Conservation (phyloP, 2,888 invertebrate species). For the Drosophila maculinotata region DNA sequence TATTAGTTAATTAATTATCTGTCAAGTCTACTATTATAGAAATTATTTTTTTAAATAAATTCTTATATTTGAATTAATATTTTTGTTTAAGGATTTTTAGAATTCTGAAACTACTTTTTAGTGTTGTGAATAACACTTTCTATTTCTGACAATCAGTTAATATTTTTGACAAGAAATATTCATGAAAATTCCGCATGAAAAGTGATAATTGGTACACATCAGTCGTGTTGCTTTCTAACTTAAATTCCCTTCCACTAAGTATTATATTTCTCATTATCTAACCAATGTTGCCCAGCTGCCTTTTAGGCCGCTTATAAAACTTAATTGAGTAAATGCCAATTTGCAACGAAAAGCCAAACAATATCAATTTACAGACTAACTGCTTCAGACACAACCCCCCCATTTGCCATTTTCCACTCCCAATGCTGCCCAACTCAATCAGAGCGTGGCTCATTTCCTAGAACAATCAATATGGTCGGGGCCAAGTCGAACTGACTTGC, state of each 20-base stretch:
- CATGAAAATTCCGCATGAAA: not conserved
- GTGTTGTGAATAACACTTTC: no score
- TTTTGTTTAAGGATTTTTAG: no score
- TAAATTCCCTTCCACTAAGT: conserved; percentile 12
- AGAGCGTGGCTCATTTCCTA: conserved; percentile 68
- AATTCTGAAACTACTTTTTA: no score
- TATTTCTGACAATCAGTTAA: not conserved
- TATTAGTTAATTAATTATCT: no score
- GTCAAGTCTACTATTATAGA: no score
- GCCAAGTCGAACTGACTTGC: conserved; percentile 48
- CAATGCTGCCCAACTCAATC: conserved; percentile 23
- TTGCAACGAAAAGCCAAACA: conserved; percentile 61
- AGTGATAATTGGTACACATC: not conserved
- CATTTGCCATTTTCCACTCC: not conserved
- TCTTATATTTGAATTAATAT: no score
- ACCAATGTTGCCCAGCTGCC: conserved; percentile 37
- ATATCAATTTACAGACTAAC: conserved; percentile 69
- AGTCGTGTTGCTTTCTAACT: not conserved
- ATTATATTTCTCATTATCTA: conserved; percentile 39
- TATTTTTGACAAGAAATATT: not conserved
- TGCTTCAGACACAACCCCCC: not conserved
- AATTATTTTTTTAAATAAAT: no score
- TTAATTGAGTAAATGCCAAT: conserved; percentile 71
- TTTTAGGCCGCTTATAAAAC: conserved; percentile 57
- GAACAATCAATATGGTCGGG: conserved; percentile 68